Evolutionary conservation across 2,113 vertebrate genomes (phyloP).

Genomic region (Albula goreensis): DNA sequence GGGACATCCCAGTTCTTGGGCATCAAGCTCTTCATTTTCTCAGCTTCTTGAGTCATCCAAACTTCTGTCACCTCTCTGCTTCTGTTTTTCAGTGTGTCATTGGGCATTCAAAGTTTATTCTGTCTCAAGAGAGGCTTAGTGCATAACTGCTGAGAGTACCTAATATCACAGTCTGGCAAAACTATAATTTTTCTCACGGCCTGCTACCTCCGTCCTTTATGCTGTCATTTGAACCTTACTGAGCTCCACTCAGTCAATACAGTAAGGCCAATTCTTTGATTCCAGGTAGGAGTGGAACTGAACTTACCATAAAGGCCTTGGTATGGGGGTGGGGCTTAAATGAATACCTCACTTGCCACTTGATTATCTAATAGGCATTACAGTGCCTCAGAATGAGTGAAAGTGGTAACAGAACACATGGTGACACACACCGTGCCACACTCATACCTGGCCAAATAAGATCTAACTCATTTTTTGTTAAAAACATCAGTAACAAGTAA

Average conservation of each 20-base stretch:
- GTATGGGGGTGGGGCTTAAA: background rate
- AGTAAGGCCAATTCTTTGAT: background rate
- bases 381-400: background rate
- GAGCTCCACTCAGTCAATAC: background rate
- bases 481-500: too few relatives aligned
- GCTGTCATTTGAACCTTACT: background rate
- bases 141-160: conserved; percentile 8
- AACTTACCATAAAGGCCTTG: background rate
- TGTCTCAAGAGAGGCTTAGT: conserved; percentile 13
- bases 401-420: background rate
- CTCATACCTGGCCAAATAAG: too few relatives aligned
- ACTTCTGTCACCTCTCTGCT: conserved; percentile 8
- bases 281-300: background rate
- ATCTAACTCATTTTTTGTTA: too few relatives aligned
- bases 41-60: background rate
- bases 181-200: background rate
- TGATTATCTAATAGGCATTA: background rate
- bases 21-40: background rate
- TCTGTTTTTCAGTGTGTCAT: conserved; percentile 10
- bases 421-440: background rate
- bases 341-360: background rate
- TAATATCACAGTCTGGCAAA: background rate
- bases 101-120: conserved; percentile 4
- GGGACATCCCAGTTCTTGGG: background rate
- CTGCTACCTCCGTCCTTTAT: background rate